Base-by-base conservation (phyloP, 2,888 invertebrate genomes). In the Unio delphinus region DNA sequence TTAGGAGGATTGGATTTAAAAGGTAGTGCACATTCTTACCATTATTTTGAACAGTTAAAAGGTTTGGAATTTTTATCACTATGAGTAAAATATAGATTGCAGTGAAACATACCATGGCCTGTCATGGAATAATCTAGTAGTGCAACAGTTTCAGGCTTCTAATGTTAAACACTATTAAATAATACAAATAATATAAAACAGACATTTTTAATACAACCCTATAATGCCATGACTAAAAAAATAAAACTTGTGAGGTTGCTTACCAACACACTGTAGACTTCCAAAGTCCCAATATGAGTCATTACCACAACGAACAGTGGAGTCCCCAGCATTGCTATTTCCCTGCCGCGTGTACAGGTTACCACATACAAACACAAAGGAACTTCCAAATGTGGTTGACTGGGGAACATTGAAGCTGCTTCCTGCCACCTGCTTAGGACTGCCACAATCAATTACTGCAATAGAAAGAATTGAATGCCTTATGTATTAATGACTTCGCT, bases 201-300 rank as follows among this genome's bases (percentile, higher is more conserved):
- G 15, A 45, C 11, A 0, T 45, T 15, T 45, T 45, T 15, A 45
- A 15, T 3, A 6, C 45, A 45, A 45, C 45, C 45, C 15, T 45
- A 15, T 45, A 45, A 34, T 34, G 34, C 7, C 34, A 56, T n/a
- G 34, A 30, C 30, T 60, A 8, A 18, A 15, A 15, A 58, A 58
- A 23, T 1, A 26, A 0, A 26, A 58, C 30, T 61, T 15, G n/a
- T 55, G n/a, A 55, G 7, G 7, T 54, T 23, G 67, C 68, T 60
- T 70, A 89, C 90, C 98, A 92, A 98, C 97, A 87, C 99, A 99
- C 67, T 96, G 92, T 65, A 99, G 92, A 88, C 97, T 96, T 54
- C 98, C 98, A 89, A 98, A 97, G 91, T 98, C 98, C 99, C 99
- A 99, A 74, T 95, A 94, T 3, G 96, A 96, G 86, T 96, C 96